Evolutionary conservation across 2,888 invertebrate genomes (phyloP), one percentile per base, ranked within the genome.

Genomic region (Nemoura dubitans): DNA sequence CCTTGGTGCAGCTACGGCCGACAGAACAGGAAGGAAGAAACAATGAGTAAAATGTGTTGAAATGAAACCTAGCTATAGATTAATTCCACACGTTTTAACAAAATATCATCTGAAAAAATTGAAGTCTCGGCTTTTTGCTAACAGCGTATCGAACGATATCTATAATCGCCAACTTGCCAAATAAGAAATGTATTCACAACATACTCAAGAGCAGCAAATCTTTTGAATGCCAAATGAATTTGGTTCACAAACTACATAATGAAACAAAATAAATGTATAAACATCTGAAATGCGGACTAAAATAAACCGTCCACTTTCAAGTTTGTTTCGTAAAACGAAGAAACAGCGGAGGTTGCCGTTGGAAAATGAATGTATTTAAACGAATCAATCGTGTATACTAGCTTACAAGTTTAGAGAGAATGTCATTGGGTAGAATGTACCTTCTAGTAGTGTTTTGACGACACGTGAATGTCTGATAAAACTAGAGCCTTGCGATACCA

Each of bases 401-500:
- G 16, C 16, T 16, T 7, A 1, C 3, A 16, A 59, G 36, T 36
- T 36, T 36, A 36, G 36, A 6, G 36, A 36, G 36, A 36, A 36
- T 36, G 36, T 36, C 36, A 36, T 36, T 59, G 10, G 6, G 59
- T 59, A 59, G 59, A 3, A 21, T 14, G 59, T 59, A 59, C 59
- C 21, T 59, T n/a, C n/a, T n/a, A 36, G 36, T 6, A 36, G n/a
- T n/a, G n/a, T n/a, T 36, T 36, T 10, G 36, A 36, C 36, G 36
- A 10, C 36, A 36, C 36, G 10, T 6, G 36, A 36, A 3, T 36
- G 36, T 36, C 36, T 3, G 36, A 36, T 36, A 36, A 36, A 36
- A 36, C 16, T 59, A 59, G 59, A 59, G 59, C 59, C 59, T 59
- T 59, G 59, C 59, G 59, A 59, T 59, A 59, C 59, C 59, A 59